These are phyloP conservation scores for Pterostichus madidus DNA, from an alignment of 2,888 invertebrate species.

Conservation along the genomic window DNA sequence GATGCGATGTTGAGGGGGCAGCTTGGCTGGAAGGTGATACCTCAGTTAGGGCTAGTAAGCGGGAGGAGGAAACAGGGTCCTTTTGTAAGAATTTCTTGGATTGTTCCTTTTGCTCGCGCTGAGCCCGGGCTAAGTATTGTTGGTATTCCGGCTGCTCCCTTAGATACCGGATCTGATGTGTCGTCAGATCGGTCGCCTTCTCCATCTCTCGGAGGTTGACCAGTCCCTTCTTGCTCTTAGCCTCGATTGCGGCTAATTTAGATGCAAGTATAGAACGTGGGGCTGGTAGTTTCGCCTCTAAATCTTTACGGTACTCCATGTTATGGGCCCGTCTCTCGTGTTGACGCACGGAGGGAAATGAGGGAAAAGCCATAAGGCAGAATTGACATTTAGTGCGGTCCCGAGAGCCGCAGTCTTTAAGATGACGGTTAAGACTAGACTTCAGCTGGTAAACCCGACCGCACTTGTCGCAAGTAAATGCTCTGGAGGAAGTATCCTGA, in stretches of 20 bases:
- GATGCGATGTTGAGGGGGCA: not conserved
- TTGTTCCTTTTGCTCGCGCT: not conserved
- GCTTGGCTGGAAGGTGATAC: too few species aligned
- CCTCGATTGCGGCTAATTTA: not conserved
- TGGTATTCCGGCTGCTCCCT: not conserved
- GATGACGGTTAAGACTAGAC: slow-evolving; percentile 44
- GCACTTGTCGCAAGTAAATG: not conserved
- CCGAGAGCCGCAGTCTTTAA: slow-evolving; percentile 64
- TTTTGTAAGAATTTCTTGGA: too few species aligned
- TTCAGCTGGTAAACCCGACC: slow-evolving; percentile 31
- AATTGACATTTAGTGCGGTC: slow-evolving; percentile 53
- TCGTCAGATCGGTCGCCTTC: not conserved
- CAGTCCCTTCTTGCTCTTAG: not conserved
- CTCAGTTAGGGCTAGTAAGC: too few species aligned
- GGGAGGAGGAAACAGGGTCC: too few species aligned
- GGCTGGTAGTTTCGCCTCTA: not conserved
- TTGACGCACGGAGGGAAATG: not conserved
- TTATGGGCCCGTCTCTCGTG: not conserved
- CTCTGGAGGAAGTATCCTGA: too few species aligned
- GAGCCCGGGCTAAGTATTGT: slow-evolving; percentile 13
- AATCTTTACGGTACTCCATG: not conserved
- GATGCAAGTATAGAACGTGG: not conserved
- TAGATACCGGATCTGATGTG: not conserved
- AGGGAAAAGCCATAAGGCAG: not conserved
- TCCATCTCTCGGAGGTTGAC: not conserved